Evolutionary conservation across 2,888 invertebrate species (phyloP), one percentile per base, ranked within the genome.

Genomic region (Drosophila diplacantha): DNA sequence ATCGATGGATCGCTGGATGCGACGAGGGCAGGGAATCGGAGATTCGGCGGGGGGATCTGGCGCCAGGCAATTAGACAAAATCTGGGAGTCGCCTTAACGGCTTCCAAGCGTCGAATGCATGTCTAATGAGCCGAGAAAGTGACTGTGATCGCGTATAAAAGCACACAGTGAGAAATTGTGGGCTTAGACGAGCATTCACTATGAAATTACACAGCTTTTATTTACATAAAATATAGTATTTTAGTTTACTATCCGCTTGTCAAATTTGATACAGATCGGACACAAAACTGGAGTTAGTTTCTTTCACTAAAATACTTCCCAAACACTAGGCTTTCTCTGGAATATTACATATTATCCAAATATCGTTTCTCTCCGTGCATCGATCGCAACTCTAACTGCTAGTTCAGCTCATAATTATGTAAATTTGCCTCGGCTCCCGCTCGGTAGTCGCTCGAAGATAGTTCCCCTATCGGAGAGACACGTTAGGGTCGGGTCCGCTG

Each of bases 61-160:
- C 83, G 84, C 84, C 83, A 75, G 78, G 69, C 74, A 82, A 80
- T 81, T 77, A 84, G 74, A 71, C 61, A 68, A 71, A 60, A 75
- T 78, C 73, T 64, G 64, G 59, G 56, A 66, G 71, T 59, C 70
- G 60, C 54, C 72, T 72, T 79, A 78, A 75, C 84, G 73, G 75
- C 75, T 82, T 69, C 73, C 71, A 82, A 61, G 62, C 61, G 61
- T 50, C 62, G 61, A 61, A 80, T 82, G 78, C 82, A 80, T 81
- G 69, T 71, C 69, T 84, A 85, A 85, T 84, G 84, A 81, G 75
- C 73, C 77, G 71, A 83, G 73, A 79, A 80, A 81, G 78, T 81
- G 77, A 46, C 41, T 57, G 35, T 32, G 43, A 11, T 53, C 34
- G 56, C 71, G 22, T 20, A 61, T 61, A 38, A 55, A 29, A 11